phyloP scores from a whole-genome alignment of 2,888 invertebrate species.

The Epirrhoe alternata region DNA sequence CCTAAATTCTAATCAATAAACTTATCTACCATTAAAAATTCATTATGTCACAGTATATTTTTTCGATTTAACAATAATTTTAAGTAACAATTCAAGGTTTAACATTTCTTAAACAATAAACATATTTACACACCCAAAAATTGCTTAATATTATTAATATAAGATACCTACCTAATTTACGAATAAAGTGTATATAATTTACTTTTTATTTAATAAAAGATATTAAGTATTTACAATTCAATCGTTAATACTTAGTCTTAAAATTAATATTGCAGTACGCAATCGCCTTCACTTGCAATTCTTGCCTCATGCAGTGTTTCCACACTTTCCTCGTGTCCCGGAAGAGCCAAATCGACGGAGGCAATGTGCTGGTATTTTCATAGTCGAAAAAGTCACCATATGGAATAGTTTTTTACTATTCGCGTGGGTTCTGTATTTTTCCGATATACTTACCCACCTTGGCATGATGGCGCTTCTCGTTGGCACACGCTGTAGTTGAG shows the following conservation, averaged over 20 bases:
- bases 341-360: conserved; percentile 32
- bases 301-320: conserved; percentile 40
- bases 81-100: conserved; percentile 75
- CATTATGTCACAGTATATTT: conserved; percentile 61
- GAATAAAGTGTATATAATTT: conserved; percentile 61
- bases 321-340: conserved; percentile 34
- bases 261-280: conserved; percentile 80
- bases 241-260: conserved; percentile 71
- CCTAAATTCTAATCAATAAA: conserved; percentile 33
- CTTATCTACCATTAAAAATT: conserved; percentile 48
- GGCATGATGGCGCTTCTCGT: neutral
- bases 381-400: neutral
- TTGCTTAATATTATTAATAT: conserved; percentile 67
- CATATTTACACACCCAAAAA: conserved; percentile 77
- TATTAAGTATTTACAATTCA: conserved; percentile 69
- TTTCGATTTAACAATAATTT: conserved; percentile 71
- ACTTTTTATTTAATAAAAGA: conserved; percentile 54
- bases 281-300: conserved; percentile 63
- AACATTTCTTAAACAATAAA: conserved; percentile 62
- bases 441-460: neutral
- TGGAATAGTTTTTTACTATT: conserved; percentile 10
- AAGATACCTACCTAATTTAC: conserved; percentile 39
- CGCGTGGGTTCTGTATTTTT: conserved; percentile 2
- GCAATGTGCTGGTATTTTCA: conserved; percentile 18
- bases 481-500: conserved; percentile 12